Base-by-base conservation (phyloP, 2,888 invertebrate genomes). In the Xanthia icteritia region DNA sequence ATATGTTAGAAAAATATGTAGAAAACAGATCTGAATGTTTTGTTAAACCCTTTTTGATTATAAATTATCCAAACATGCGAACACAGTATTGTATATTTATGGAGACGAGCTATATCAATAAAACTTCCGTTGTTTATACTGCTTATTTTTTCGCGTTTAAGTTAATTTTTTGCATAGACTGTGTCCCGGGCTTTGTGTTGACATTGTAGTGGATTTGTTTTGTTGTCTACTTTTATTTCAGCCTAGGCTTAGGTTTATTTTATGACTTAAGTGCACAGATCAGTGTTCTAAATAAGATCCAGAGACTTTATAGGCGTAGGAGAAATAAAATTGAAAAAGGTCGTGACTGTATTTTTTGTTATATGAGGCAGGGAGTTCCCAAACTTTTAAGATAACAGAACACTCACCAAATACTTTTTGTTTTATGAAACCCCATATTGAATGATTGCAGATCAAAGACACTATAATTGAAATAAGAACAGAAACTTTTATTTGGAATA, bases 1-100 rank as follows among this genome's bases (percentile, higher is more conserved):
- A 88, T 91, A 89, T 74, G 71, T 61, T 80, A 66, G 61, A 77
- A 69, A 82, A 77, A 82, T 77, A 81, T 73, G 51, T 70, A 23
- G 56, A 15, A 66, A 72, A 73, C 56, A 71, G 63, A 48, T n/a
- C 63, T 39, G 58, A 45, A 65, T 70, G 73, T 78, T 83, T 77
- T 66, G 31, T 73, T 80, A 75, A 77, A 69, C 48, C 39, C 15
- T 76, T 64, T 83, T 71, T 80, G 54, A 77, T 74, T 39, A 65
- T 68, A 51, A 31, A 31, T 51, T 51, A 84, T 64, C 20, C 36
- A 73, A n/a, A 76, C 58, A 39, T 79, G 54, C 66, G 31, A 73
- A 68, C 56, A 67, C 48, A 69, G 63, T 71, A 23, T 79, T 61
- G 15, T 72, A 48, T 64, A 64, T 77, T 68, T 72, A 71, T 13